Conservation (phyloP, 2,797 vertebrate species). For the Mareca strepera region DNA sequence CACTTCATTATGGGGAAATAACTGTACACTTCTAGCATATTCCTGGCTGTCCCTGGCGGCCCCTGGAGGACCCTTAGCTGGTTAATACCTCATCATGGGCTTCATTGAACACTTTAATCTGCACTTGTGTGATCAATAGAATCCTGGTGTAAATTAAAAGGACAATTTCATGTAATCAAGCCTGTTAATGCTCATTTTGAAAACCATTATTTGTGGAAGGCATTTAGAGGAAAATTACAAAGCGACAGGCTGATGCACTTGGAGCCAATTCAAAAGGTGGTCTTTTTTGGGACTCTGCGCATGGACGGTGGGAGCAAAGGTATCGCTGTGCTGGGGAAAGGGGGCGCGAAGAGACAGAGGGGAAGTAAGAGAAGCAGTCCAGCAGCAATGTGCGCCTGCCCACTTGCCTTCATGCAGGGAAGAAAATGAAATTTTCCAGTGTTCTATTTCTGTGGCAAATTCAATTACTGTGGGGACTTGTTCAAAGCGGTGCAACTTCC, state of each 20-base stretch:
- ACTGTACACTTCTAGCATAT: conserved; percentile 95
- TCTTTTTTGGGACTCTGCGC: conserved; percentile 51
- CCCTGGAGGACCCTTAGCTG: conserved; percentile 93
- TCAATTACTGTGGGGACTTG: conserved; percentile 98
- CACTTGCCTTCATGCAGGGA: conserved; percentile 75
- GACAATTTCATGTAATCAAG: conserved; percentile 99
- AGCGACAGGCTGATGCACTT: conserved; percentile 85
- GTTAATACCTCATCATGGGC: conserved; percentile 99
- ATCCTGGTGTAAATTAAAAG: conserved; percentile 99
- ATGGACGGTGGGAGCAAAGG: conserved; percentile 48
- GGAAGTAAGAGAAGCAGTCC: conserved; percentile 27
- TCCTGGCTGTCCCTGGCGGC: conserved; percentile 83
- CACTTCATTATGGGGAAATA: conserved; percentile 99
- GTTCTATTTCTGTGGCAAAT: conserved; percentile 99
- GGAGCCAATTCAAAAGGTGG: conserved; percentile 80
- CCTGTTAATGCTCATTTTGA: conserved; percentile 99
- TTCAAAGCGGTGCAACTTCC: conserved; percentile 96
- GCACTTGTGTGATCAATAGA: conserved; percentile 99
- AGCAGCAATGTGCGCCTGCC: conserved; percentile 57
- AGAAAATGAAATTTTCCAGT: conserved; percentile 99
- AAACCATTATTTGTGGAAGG: conserved; percentile 99
- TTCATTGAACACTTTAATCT: conserved; percentile 99
- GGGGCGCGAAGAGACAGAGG: conserved; percentile 32
- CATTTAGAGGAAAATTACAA: conserved; percentile 94
- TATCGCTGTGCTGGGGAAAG: background rate